phyloP scores from a whole-genome alignment of 1,140 invertebrate genomes.

The Zaprionus capensis region DNA sequence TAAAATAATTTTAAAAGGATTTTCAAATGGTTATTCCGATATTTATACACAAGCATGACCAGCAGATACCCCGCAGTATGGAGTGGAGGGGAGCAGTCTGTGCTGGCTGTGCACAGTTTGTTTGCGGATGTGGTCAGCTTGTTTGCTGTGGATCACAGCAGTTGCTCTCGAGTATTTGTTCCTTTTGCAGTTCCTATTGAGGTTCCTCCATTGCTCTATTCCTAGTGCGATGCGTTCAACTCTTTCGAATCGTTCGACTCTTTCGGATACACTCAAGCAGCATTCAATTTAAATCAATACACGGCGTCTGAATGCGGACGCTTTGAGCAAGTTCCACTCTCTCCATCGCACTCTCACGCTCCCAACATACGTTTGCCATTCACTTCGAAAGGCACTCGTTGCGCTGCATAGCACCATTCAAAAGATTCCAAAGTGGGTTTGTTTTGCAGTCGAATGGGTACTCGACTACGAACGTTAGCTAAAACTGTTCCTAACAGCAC shows the following conservation, averaged over 20 bases:
- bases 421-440: conserved; percentile 60
- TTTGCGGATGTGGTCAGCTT: conserved; percentile 75
- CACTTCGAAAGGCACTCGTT: conserved; percentile 65
- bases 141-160: conserved; percentile 57
- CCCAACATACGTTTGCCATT: conserved; percentile 17
- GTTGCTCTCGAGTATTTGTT: conserved; percentile 21
- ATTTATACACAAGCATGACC: conserved; percentile 74
- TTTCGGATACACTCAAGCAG: conserved; percentile 51
- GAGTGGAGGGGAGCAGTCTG: conserved; percentile 38
- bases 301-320: conserved; percentile 13
- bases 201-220: neutral
- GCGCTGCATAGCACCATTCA: conserved; percentile 61
- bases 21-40: conserved; percentile 78
- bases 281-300: conserved; percentile 77
- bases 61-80: conserved; percentile 41
- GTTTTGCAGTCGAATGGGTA: conserved; percentile 63
- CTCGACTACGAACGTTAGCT: conserved; percentile 50
- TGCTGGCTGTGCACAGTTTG: conserved; percentile 50
- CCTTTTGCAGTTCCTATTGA: conserved; percentile 5
- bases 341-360: conserved; percentile 60
- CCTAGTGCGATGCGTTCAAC: neutral
- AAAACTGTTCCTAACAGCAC: conserved; percentile 15
- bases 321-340: conserved; percentile 41
- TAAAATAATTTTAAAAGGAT: conserved; percentile 81
- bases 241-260: neutral